phyloP scores from a whole-genome alignment of 2,888 invertebrate species.

The Nomada ferruginata region DNA sequence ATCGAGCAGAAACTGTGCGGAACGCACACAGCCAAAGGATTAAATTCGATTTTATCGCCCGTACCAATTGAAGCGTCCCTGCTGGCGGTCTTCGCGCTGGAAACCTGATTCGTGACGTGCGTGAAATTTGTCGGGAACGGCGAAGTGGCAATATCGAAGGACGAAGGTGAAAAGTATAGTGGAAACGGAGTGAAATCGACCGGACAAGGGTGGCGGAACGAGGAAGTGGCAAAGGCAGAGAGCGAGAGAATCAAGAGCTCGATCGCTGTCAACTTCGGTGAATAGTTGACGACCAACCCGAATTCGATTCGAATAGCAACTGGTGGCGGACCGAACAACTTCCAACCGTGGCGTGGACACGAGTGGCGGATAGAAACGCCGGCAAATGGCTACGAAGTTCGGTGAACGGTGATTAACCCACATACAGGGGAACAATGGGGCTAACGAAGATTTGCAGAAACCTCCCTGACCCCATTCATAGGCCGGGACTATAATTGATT shows the following conservation, averaged over 20 bases:
- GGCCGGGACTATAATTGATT: conserved; percentile 55
- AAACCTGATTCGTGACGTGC: conserved; percentile 45
- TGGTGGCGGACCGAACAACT: conserved; percentile 46
- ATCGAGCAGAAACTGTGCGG: conserved; percentile 40
- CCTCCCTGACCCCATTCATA: conserved; percentile 50
- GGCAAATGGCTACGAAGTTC: conserved; percentile 50
- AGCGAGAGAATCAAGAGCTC: conserved; percentile 1
- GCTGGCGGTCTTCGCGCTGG: neutral
- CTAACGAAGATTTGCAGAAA: conserved; percentile 67
- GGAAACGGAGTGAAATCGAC: neutral
- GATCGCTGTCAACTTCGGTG: conserved; percentile 31
- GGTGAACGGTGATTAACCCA: conserved; percentile 66
- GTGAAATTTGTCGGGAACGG: conserved; percentile 36
- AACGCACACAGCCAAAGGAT: conserved; percentile 21
- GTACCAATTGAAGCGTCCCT: conserved; percentile 36
- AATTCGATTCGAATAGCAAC: conserved; percentile 54
- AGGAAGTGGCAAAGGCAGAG: neutral
- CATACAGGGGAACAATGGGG: conserved; percentile 61
- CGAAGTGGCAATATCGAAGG: neutral
- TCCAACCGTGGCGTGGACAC: conserved; percentile 13
- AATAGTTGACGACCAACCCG: conserved; percentile 31
- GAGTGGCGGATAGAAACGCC: conserved; percentile 23
- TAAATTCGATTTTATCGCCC: conserved; percentile 54
- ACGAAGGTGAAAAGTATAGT: neutral
- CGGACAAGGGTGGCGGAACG: neutral